Evolutionary conservation across 2,797 vertebrate species (phyloP), one percentile per base, ranked within the genome.

Genomic region (Melopsittacus undulatus): DNA sequence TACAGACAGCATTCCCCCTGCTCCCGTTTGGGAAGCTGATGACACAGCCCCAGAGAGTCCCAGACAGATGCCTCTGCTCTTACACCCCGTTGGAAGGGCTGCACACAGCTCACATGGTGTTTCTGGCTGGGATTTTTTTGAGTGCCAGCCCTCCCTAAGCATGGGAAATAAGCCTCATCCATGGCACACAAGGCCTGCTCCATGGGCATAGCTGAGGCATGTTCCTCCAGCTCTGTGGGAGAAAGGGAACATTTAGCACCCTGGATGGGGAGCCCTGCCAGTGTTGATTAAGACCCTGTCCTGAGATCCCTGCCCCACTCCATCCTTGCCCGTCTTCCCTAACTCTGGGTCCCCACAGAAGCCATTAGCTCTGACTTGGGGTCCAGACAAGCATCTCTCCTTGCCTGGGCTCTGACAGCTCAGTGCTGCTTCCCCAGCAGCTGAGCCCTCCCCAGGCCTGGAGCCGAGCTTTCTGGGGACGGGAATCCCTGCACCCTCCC

Each of bases 401-500:
- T 18, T 4, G 3, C 4, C 1, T 0, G 0, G 40, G 54, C 42
- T 84, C 15, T 10, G 30, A 61, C 36, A 85, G 52, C 74, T 72
- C 59, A 38, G 59, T 7, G 2, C 29, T 15, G 51, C 61, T 76
- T 66, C 29, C 43, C n/a, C 13, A 8, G 42, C 69, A 86, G 51
- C 66, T 2, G 59, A 57, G 52, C 30, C 66, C 67, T 91, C 82
- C 57, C 61, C 1, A 4, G 38, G 45, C 22, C 12, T 27, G 48
- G 61, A 45, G 63, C 1, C 0, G 5, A 73, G 76, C 69, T 86
- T 83, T 57, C 73, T 78, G 83, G 90, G 73, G 78, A 85, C 0
- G 18, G 95, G 93, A 90, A 96, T 94, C 88, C 94, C 93, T 66
- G 56, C n/a, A 57, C 48, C 57, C 68, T 66, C 48, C 57, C 74